Percentiles rank a stretch among this genome's conserved stretches.
Evolutionary conservation across 2,113 vertebrate genomes (phyloP).

Genomic region (Pseudonaja textilis): DNA sequence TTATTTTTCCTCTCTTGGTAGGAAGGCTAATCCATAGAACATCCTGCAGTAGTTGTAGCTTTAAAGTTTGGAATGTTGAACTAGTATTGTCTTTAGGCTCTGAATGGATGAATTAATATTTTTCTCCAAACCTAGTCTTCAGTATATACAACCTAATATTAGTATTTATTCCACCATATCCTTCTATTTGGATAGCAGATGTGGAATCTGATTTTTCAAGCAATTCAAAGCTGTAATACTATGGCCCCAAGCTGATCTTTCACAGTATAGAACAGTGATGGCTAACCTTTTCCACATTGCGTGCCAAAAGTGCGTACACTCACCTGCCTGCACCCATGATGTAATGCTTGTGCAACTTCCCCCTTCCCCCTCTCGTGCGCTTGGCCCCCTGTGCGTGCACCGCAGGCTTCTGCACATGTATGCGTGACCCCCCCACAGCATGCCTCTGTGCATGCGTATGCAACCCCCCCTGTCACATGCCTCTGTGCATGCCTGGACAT

Average conservation of each 20-base stretch:
- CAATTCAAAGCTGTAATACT: background rate
- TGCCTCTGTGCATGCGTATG: no score
- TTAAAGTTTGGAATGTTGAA: background rate
- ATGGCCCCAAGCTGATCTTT: background rate
- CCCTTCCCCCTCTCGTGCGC: no score
- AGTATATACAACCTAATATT: background rate
- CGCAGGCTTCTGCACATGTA: no score
- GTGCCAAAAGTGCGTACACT: no score
- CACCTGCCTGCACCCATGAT: no score
- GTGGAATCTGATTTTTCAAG: background rate
- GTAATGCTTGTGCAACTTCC: no score
- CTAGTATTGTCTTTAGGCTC: background rate
- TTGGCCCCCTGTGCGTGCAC: no score
- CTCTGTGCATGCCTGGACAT: no score
- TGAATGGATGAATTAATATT: background rate
- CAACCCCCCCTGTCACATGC: no score
- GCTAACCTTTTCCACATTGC: no score
- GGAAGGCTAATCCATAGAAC: background rate
- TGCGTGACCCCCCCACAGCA: no score
- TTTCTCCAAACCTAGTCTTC: background rate
- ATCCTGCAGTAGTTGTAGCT: background rate
- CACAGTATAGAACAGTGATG: background rate
- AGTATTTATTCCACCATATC: background rate
- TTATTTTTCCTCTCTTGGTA: background rate
- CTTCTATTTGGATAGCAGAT: background rate